A percentile compares a stretch with the other conserved stretches of the same genome.
phyloP scores from a whole-genome alignment of 2,888 invertebrate genomes.

The Spisula solida region DNA sequence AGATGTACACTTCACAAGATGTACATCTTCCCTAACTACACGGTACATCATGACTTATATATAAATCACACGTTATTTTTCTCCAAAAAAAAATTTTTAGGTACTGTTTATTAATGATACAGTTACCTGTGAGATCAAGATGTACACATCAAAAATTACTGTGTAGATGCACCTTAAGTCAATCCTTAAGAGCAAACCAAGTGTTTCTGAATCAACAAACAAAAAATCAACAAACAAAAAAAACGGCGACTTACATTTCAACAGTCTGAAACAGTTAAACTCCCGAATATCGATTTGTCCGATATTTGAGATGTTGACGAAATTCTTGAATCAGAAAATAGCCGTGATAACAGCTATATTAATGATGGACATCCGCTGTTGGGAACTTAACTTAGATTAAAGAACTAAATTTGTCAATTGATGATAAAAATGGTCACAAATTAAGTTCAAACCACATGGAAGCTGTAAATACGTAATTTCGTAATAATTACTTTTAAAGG shows the following conservation, averaged over 20 bases:
- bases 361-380: no score
- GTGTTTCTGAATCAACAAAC: no score
- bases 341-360: background rate
- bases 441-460: slow-evolving; percentile 51
- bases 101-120: no score
- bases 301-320: background rate
- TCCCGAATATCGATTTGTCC: slow-evolving; percentile 13
- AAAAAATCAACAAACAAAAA: background rate
- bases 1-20: no score
- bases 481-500: no score
- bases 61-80: no score
- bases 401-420: background rate
- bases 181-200: background rate
- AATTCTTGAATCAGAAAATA: background rate
- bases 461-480: slow-evolving; percentile 56
- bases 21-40: no score
- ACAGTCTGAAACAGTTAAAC: background rate
- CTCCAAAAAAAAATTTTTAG: no score
- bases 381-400: background rate
- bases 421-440: slow-evolving; percentile 31
- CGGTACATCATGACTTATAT: no score
- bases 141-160: no score
- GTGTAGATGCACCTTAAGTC: no score
- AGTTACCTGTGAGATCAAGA: no score
- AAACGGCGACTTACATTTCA: background rate